Evolutionary conservation across 1,140 invertebrate species (phyloP), one percentile per base, ranked within the genome.

Genomic region (Pachypeltis micranthus): DNA sequence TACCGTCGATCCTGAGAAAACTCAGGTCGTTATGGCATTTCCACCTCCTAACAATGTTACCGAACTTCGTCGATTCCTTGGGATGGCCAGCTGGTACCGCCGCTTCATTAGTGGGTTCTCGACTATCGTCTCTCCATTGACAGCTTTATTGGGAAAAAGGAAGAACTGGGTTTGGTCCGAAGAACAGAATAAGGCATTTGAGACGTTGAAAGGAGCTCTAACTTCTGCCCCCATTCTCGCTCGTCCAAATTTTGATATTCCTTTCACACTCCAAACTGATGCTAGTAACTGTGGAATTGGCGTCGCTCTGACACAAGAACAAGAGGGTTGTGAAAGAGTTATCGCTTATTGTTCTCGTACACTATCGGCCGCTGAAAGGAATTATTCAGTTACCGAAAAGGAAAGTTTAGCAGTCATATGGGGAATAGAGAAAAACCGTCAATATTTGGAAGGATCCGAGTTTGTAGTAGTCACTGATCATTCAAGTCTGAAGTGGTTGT

Each of bases 401-500:
- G 77, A 81, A 72, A 73, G 72, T 60, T 63, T 66, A 10, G 76
- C 73, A 4, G 67, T 78, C 16, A 58, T 79, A 1, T 72, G 69
- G 67, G 72, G 70, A 1, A 67, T 78, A 0, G 66, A 74, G 34
- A 69, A 75, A 28, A 75, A 73, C 51, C 54, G 68, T 16, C 63
- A 34, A 1, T 71, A 69, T 47, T 59, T 72, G 28, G 69, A 73
- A 47, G 71, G 70, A 14, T 69, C 34, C 3, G 56, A 72, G 21
- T 77, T 79, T 60, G 71, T 25, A 0, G 69, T 77, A 1, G 51
- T 71, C 25, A 77, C 74, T 1, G 75, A 78, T 62, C 74, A 77
- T 39, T 69, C 63, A 77, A 80, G 62, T 67, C 70, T 81, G 1
- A 62, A 65, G 26, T 81, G 75, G 74, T 67, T 81, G 2, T 65